Evolutionary conservation across 2,797 vertebrate species (phyloP).

Genomic region (Euthynnus affinis): DNA sequence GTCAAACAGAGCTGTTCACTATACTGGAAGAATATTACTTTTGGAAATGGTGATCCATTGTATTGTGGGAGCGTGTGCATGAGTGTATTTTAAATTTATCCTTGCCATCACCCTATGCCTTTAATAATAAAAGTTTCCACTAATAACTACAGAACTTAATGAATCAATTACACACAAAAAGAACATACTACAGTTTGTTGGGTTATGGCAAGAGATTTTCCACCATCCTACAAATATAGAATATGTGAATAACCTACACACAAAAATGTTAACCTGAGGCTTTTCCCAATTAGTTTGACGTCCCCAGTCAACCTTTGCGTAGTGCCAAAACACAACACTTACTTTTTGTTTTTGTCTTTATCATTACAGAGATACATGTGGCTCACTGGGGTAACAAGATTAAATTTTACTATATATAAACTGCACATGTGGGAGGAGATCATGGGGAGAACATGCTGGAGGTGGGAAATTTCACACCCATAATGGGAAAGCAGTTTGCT

Average conservation of each 20-base stretch:
- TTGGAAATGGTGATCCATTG: neutral
- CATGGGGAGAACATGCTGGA: slow-evolving; percentile 47
- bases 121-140: neutral
- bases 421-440: slow-evolving; percentile 54
- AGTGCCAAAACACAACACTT: slow-evolving; percentile 18
- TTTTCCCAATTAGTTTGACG: slow-evolving; percentile 29
- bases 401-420: slow-evolving; percentile 51
- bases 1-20: slow-evolving; percentile 6
- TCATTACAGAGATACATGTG: slow-evolving; percentile 42
- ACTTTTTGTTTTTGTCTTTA: slow-evolving; percentile 35
- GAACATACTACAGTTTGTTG: neutral
- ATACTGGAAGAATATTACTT: neutral
- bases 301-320: neutral
- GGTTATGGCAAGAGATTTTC: neutral
- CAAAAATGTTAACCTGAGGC: neutral
- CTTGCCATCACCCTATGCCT: neutral
- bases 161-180: neutral
- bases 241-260: slow-evolving; percentile 7
- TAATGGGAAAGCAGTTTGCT: slow-evolving; percentile 26
- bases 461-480: slow-evolving; percentile 49
- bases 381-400: slow-evolving; percentile 50
- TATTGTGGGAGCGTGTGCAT: neutral
- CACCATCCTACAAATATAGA: neutral
- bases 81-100: neutral
- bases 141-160: neutral